Evolutionary conservation across 1,140 invertebrate species (phyloP).

Genomic region (Trichonephila clavipes): DNA sequence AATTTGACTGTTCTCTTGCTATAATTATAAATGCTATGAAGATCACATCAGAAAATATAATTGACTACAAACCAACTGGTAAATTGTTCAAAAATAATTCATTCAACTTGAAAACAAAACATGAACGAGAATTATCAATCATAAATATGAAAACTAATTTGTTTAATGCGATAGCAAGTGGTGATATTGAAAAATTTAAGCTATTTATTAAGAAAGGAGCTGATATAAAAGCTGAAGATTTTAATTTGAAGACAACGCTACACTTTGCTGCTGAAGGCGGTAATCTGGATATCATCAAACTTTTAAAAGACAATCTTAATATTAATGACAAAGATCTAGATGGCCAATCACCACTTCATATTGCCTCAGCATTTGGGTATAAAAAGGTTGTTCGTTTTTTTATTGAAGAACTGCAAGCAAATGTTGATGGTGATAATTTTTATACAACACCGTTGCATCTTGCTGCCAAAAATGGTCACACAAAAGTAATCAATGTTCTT

Average conservation of each 20-base stretch:
- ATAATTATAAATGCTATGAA: conserved; percentile 13
- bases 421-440: conserved; percentile 20
- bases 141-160: neutral
- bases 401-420: neutral
- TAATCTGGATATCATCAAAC: conserved; percentile 16
- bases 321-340: neutral
- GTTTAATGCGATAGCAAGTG: conserved; percentile 33
- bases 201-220: conserved; percentile 25
- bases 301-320: neutral
- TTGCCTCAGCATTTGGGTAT: neutral
- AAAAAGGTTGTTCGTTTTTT: conserved; percentile 35
- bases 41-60: neutral
- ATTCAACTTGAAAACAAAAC: neutral
- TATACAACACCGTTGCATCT: conserved; percentile 57
- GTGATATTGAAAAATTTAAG: neutral
- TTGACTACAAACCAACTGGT: neutral
- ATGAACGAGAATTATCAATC: conserved; percentile 3
- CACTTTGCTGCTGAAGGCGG: conserved; percentile 58
- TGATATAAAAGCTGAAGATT: conserved; percentile 10
- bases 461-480: conserved; percentile 64
- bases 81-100: neutral
- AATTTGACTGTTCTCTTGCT: neutral
- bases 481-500: neutral
- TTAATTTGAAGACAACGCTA: conserved; percentile 44
- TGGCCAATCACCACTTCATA: conserved; percentile 35